phyloP scores from a whole-genome alignment of 2,888 invertebrate genomes.

The Arrhopalites spinosus region DNA sequence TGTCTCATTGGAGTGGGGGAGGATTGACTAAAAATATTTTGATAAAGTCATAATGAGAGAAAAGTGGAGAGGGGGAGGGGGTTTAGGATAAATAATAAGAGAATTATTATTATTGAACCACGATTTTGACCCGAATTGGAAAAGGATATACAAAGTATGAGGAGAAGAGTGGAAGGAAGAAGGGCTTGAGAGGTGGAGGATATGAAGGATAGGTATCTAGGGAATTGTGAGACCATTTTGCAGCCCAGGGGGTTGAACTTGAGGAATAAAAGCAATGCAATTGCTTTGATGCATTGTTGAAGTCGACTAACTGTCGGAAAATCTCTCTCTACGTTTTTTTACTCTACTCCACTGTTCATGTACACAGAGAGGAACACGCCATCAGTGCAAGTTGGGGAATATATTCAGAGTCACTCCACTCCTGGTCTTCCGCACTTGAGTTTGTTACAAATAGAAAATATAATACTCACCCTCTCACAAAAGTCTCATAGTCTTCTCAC shows the following conservation, averaged over 20 bases:
- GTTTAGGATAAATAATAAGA: too few relatives aligned
- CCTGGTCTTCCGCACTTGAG: conserved; percentile 37
- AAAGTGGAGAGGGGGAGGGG: too few relatives aligned
- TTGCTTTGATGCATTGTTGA: conserved; percentile 33
- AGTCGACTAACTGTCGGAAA: conserved; percentile 41
- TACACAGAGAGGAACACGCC: not conserved
- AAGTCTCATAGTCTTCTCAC: conserved; percentile 26
- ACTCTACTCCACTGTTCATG: conserved; percentile 9
- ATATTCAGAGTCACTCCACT: too few relatives aligned
- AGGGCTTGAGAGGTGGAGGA: not conserved
- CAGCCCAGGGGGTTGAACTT: conserved; percentile 43
- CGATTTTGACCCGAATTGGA: conserved; percentile 37
- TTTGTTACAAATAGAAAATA: conserved; percentile 32
- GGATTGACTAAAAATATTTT: too few relatives aligned
- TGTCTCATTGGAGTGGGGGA: not conserved
- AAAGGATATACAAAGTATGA: not conserved
- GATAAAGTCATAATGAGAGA: too few relatives aligned
- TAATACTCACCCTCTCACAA: conserved; percentile 16
- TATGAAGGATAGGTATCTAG: conserved; percentile 27
- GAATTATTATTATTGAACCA: conserved; percentile 26
- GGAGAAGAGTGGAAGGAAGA: not conserved
- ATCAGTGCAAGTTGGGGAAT: too few relatives aligned
- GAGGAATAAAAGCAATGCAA: conserved; percentile 37
- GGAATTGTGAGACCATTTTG: conserved; percentile 36
- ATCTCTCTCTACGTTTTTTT: conserved; percentile 22